Conservation (phyloP, 2,113 vertebrate species). For the Natator depressus region DNA sequence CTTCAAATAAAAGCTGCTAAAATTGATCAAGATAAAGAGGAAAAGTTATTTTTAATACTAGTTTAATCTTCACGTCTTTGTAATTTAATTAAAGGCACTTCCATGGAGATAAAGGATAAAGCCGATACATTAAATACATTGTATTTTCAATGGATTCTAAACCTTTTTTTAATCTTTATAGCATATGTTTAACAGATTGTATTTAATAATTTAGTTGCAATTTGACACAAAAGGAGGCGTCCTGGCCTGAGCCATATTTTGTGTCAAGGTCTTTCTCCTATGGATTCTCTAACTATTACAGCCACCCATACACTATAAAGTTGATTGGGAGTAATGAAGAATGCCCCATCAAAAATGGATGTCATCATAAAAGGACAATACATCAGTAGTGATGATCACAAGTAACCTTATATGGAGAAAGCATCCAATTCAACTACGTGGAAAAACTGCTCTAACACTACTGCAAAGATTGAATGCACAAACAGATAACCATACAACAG, state of each 20-base stretch:
- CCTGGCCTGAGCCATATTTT: background rate
- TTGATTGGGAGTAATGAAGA: slow-evolving; percentile 18
- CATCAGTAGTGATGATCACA: background rate
- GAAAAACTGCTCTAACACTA: slow-evolving; percentile 43
- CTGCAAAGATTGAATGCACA: slow-evolving; percentile 45
- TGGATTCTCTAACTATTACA: background rate
- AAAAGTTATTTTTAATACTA: background rate
- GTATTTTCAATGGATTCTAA: background rate
- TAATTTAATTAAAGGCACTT: background rate
- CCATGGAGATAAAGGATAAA: background rate
- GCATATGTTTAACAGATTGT: background rate
- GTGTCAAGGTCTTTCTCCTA: background rate
- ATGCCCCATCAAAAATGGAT: background rate
- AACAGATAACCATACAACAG: slow-evolving; percentile 35
- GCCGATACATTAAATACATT: background rate
- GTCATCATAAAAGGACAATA: background rate
- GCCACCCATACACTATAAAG: background rate
- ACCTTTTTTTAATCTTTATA: background rate
- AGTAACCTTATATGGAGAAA: slow-evolving; percentile 63
- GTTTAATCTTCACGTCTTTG: background rate
- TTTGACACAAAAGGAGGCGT: background rate
- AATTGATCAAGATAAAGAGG: background rate
- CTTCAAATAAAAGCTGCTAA: background rate
- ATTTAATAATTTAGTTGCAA: background rate
- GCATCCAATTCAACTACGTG: slow-evolving; percentile 46